Evolutionary conservation across 2,113 vertebrate genomes (phyloP), one percentile per base, ranked within the genome.

Genomic region (Chloebia gouldiae): DNA sequence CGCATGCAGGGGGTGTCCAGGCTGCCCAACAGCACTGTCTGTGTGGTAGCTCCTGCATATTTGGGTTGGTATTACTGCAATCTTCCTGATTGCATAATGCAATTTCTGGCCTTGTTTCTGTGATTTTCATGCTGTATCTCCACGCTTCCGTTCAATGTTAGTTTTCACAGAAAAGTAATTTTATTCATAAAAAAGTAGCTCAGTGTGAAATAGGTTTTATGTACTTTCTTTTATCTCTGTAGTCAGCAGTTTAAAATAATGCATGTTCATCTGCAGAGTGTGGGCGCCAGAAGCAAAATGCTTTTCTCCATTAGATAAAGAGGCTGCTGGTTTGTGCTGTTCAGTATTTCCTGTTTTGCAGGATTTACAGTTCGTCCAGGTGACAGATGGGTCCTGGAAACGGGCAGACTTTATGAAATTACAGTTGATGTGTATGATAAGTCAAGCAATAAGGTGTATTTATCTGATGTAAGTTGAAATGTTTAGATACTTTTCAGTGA

Each of bases 301-400:
- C 81, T 91, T 83, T 15, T 81, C 13, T 93, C 28, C 20, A 2
- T 63, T 59, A 47, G 1, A 2, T 53, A 33, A 61, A 69, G 63
- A 71, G 33, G n/a, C 69, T 42, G 11, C 49, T 84, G 61, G 37
- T 79, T 61, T 93, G 68, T 81, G 45, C 76, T 91, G 39, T 90
- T 96, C 42, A 66, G 22, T 57, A 12, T 57, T 75, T 97, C 31
- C 80, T 91, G 23, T 96, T 66, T 95, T 86, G 37, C 79, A 99
- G 99, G 98, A 53, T 99, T 99, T 97, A 98, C 98, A 53, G 97
- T 99, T 88, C 93, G 98, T 57, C 99, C 99, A 45, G 99, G 99
- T 73, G 98, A 99, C 90, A 98, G 98, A 94, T 99, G 99, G 99
- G 98, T 99, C 77, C 98, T 99, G 3, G 99, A 99, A 98, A 99